A percentile compares a stretch with the other conserved stretches of the same genome.
phyloP scores from a whole-genome alignment of 2,113 vertebrate genomes.

The Ceyx margarethae region DNA sequence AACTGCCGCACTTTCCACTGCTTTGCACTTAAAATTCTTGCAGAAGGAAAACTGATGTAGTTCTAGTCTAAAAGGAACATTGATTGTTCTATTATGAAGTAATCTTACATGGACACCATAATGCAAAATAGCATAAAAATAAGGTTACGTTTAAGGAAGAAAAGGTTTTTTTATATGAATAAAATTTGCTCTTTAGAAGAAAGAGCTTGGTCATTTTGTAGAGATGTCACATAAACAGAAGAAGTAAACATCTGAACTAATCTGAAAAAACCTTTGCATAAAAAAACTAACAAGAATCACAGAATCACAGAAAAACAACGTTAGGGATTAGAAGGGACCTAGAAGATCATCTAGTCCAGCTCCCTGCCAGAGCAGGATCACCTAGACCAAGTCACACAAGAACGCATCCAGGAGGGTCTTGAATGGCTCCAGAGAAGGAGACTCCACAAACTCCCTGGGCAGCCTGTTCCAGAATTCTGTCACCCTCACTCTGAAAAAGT shows the following conservation, averaged over 20 bases:
- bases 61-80: not conserved
- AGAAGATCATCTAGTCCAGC: too few relatives aligned
- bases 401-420: too few relatives aligned
- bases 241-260: not conserved
- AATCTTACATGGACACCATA: constrained; percentile 9
- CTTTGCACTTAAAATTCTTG: not conserved
- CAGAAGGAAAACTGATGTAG: not conserved
- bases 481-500: too few relatives aligned
- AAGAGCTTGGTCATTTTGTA: not conserved
- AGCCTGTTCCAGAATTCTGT: too few relatives aligned
- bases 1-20: not conserved
- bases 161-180: constrained; percentile 20
- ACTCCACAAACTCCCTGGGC: too few relatives aligned
- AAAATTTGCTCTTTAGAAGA: constrained; percentile 12
- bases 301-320: too few relatives aligned
- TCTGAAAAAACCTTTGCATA: not conserved
- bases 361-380: too few relatives aligned
- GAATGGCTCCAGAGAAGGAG: too few relatives aligned
- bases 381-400: too few relatives aligned
- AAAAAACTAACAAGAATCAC: not conserved
- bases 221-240: constrained; percentile 38
- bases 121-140: not conserved
- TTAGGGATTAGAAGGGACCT: too few relatives aligned
- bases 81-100: constrained; percentile 17
- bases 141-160: not conserved